These are phyloP conservation scores for Drosophila falleni DNA, from an alignment of 2,888 invertebrate species.

Conservation along the genomic window DNA sequence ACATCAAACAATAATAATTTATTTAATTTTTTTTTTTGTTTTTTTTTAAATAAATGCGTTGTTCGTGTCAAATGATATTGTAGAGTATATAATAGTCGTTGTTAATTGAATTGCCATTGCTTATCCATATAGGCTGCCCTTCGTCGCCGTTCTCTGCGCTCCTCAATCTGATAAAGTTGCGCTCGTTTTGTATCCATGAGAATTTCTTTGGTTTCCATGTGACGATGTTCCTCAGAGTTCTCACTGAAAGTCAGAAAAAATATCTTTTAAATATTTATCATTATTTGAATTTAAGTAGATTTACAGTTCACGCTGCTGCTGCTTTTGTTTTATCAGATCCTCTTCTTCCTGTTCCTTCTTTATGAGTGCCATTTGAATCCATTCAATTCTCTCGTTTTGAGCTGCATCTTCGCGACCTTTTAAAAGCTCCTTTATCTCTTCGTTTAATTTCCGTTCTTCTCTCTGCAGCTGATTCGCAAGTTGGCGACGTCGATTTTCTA, in stretches of 20 bases:
- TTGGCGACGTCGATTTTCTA: slow-evolving; percentile 55
- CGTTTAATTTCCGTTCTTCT: slow-evolving; percentile 34
- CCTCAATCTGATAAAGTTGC: slow-evolving; percentile 67
- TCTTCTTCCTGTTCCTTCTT: slow-evolving; percentile 41
- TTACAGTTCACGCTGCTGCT: slow-evolving; percentile 66
- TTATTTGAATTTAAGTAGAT: not conserved
- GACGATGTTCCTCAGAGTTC: slow-evolving; percentile 63
- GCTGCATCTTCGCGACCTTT: slow-evolving; percentile 33
- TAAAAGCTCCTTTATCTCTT: slow-evolving; percentile 37
- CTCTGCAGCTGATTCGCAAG: slow-evolving; percentile 34
- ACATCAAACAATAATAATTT: too few species aligned
- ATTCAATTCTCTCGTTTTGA: slow-evolving; percentile 55
- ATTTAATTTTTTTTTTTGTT: too few species aligned
- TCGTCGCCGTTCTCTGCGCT: slow-evolving; percentile 40
- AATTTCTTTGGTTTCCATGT: slow-evolving; percentile 61
- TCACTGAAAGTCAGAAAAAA: slow-evolving; percentile 39
- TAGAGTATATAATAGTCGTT: not conserved
- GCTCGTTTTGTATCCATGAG: slow-evolving; percentile 60
- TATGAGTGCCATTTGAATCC: slow-evolving; percentile 62
- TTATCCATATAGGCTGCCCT: slow-evolving; percentile 48
- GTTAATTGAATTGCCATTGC: slow-evolving; percentile 44
- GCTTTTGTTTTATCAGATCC: slow-evolving; percentile 53
- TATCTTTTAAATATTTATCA: not conserved
- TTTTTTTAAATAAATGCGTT: too few species aligned
- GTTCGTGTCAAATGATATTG: too few species aligned